Evolutionary conservation across 2,888 invertebrate species (phyloP).

Genomic region (Diloba caeruleocephala): DNA sequence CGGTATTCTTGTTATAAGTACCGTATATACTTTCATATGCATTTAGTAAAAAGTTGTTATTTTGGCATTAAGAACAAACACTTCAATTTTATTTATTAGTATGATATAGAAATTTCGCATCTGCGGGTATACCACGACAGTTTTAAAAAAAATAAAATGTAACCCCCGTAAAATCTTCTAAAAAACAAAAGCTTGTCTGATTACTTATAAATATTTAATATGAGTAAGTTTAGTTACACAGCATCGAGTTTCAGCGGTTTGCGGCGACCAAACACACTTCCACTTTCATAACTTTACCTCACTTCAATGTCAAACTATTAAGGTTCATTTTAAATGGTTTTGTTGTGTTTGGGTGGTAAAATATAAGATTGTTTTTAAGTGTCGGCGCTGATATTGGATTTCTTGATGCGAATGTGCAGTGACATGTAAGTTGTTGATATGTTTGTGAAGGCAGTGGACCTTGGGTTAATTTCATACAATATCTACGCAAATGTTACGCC

Average conservation of each 20-base stretch:
- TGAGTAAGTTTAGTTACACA: conserved; percentile 40
- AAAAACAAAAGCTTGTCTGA: conserved; percentile 43
- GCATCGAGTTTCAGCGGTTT: conserved; percentile 78
- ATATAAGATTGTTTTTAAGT: conserved; percentile 50
- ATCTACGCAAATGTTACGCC: conserved; percentile 8
- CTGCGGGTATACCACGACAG: too few species aligned
- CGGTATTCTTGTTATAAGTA: too few species aligned
- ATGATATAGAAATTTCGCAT: too few species aligned
- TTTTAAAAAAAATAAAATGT: too few species aligned
- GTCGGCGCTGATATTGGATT: conserved; percentile 66
- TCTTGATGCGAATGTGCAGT: conserved; percentile 70
- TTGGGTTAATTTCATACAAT: conserved; percentile 38
- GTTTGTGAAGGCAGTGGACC: conserved; percentile 40
- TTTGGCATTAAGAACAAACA: too few species aligned
- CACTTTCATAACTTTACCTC: not conserved
- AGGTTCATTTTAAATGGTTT: conserved; percentile 16
- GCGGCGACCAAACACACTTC: conserved; percentile 36
- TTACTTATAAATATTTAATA: conserved; percentile 52
- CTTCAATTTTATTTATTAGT: too few species aligned
- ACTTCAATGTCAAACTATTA: not conserved
- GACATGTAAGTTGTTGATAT: conserved; percentile 61
- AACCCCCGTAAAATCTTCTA: too few species aligned
- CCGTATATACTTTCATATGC: too few species aligned
- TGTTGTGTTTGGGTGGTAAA: not conserved
- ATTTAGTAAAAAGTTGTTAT: too few species aligned